These are phyloP conservation scores for Agelaius tricolor DNA, from an alignment of 2,113 vertebrate species.

Conservation along the genomic window DNA sequence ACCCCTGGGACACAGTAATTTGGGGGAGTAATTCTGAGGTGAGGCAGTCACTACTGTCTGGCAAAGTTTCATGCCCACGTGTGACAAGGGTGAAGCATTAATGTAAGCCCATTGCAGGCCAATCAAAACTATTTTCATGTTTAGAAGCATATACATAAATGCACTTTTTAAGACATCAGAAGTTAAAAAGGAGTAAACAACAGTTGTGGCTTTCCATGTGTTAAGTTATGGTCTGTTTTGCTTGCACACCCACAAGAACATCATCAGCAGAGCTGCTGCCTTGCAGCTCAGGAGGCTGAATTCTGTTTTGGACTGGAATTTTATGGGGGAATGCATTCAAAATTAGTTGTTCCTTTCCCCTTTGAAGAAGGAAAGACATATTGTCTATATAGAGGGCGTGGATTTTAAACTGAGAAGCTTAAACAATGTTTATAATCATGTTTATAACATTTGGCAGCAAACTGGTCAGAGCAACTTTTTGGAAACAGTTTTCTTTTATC, in stretches of 20 bases:
- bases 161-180: not conserved
- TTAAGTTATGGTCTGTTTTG: not conserved
- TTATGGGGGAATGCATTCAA: not conserved
- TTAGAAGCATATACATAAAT: not conserved
- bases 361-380: constrained; percentile 1
- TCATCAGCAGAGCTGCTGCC: not conserved
- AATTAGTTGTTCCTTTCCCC: not conserved
- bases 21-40: not conserved
- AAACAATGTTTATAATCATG: constrained; percentile 5
- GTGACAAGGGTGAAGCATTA: not conserved
- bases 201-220: not conserved
- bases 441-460: constrained; percentile 40
- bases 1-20: not conserved
- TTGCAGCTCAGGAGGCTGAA: not conserved
- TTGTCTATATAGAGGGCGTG: not conserved
- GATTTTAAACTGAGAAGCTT: constrained; percentile 28
- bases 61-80: not conserved
- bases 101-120: not conserved
- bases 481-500: constrained; percentile 38
- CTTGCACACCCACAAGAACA: not conserved
- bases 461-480: constrained; percentile 19
- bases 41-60: not conserved
- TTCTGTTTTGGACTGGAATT: not conserved
- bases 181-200: not conserved
- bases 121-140: not conserved